phyloP scores from a whole-genome alignment of 2,113 vertebrate genomes.

The Onychostruthus taczanowskii region DNA sequence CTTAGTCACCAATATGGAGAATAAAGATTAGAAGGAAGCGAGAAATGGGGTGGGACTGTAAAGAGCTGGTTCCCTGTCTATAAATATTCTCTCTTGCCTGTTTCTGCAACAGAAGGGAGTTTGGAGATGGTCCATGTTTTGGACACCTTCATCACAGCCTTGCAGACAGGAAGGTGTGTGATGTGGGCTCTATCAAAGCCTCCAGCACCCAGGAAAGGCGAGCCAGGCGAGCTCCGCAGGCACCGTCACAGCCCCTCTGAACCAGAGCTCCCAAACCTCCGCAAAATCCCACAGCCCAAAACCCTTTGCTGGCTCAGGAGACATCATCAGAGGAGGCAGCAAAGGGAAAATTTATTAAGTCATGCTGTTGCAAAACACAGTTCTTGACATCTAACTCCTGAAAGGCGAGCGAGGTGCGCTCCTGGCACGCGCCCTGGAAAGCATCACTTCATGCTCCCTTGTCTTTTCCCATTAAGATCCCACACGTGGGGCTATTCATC shows the following conservation, averaged over 20 bases:
- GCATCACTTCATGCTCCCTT: conserved; percentile 25
- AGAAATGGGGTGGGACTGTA: neutral
- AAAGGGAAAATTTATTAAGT: conserved; percentile 9
- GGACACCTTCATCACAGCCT: neutral
- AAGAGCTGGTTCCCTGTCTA: neutral
- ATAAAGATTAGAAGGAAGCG: neutral
- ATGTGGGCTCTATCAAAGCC: neutral
- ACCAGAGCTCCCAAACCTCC: neutral
- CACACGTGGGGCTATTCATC: conserved; percentile 38
- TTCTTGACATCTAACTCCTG: conserved; percentile 10
- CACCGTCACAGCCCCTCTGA: neutral
- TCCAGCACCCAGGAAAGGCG: accelerated
- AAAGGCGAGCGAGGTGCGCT: neutral
- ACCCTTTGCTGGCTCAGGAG: neutral
- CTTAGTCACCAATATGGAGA: neutral
- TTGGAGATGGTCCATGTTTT: neutral
- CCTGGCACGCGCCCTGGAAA: neutral
- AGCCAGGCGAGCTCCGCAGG: neutral
- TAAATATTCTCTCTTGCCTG: neutral
- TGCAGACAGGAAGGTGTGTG: neutral
- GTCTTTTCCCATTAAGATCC: conserved; percentile 52
- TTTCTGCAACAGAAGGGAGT: neutral
- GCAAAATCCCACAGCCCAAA: neutral
- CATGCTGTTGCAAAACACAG: neutral
- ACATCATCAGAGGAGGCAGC: neutral